Evolutionary conservation across 2,113 vertebrate species (phyloP).

Genomic region (Forbesichthys papilliferus): DNA sequence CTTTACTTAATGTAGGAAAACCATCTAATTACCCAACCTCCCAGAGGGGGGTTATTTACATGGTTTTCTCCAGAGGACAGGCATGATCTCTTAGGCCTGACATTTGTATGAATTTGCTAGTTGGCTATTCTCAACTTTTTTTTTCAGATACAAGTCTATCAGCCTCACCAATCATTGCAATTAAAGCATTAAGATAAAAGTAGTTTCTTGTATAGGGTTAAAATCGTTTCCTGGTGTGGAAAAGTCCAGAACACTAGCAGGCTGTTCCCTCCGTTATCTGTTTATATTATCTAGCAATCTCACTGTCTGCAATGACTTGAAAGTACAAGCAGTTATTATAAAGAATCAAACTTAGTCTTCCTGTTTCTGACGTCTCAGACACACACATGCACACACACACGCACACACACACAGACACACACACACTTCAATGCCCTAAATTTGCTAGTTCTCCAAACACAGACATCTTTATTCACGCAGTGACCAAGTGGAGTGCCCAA

Average conservation of each 20-base stretch:
- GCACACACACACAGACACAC: conserved; percentile 5
- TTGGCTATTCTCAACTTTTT: background rate
- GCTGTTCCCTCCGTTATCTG: conserved; percentile 1
- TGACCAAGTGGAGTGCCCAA: background rate
- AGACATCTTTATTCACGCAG: too few relatives aligned
- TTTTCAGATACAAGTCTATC: background rate
- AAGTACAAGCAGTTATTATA: background rate
- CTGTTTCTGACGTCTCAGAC: background rate
- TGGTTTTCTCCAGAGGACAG: background rate
- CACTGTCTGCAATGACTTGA: background rate
- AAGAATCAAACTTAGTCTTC: conserved; percentile 5
- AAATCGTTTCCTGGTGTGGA: background rate
- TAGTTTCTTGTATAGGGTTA: background rate
- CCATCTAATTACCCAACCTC: background rate
- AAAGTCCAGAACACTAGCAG: background rate
- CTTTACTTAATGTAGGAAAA: background rate
- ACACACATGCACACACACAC: conserved; percentile 1
- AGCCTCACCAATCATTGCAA: too few relatives aligned
- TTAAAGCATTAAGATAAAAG: too few relatives aligned
- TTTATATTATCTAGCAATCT: conserved; percentile 6
- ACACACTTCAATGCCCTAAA: background rate
- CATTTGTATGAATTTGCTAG: conserved; percentile 3
- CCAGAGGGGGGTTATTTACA: background rate
- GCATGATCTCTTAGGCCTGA: conserved; percentile 9
- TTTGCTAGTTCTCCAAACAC: too few relatives aligned